A percentile compares a stretch with the other conserved stretches of the same genome.
phyloP scores from a whole-genome alignment of 1,140 invertebrate species.

The Lepidotrigona ventralis region DNA sequence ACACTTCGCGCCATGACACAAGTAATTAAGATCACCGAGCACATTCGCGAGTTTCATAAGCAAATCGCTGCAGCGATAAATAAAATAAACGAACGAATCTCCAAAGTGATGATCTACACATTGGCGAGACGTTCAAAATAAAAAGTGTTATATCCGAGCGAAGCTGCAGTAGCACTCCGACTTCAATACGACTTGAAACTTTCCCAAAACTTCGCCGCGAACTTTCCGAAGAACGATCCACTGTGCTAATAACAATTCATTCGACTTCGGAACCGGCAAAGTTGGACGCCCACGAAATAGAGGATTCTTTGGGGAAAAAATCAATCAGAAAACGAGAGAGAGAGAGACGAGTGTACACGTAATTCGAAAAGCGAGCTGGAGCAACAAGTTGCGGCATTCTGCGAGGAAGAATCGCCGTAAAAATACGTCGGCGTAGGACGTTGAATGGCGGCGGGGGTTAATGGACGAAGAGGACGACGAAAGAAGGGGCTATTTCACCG shows the following conservation, averaged over 20 bases:
- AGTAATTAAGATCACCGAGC: too few relatives aligned
- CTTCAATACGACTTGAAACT: background rate
- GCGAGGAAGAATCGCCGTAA: background rate
- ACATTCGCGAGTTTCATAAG: too few relatives aligned
- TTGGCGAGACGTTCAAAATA: too few relatives aligned
- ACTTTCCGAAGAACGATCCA: background rate
- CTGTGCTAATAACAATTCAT: background rate
- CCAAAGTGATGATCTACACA: too few relatives aligned
- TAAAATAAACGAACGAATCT: too few relatives aligned
- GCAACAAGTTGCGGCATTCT: constrained; percentile 37
- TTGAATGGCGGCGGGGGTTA: constrained; percentile 15
- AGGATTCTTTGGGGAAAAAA: background rate
- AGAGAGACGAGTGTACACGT: background rate
- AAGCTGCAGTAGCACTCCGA: too few relatives aligned
- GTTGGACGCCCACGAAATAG: background rate
- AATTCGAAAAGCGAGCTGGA: background rate
- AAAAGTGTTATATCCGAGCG: too few relatives aligned
- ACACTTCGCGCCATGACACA: too few relatives aligned
- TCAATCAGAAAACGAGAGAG: background rate
- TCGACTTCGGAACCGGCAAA: background rate
- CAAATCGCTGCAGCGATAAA: too few relatives aligned
- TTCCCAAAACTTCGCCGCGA: background rate
- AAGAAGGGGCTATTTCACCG: constrained; percentile 10
- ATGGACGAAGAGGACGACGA: constrained; percentile 12
- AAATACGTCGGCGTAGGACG: background rate